phyloP scores from a whole-genome alignment of 2,797 vertebrate species.

The Tangara arthus region DNA sequence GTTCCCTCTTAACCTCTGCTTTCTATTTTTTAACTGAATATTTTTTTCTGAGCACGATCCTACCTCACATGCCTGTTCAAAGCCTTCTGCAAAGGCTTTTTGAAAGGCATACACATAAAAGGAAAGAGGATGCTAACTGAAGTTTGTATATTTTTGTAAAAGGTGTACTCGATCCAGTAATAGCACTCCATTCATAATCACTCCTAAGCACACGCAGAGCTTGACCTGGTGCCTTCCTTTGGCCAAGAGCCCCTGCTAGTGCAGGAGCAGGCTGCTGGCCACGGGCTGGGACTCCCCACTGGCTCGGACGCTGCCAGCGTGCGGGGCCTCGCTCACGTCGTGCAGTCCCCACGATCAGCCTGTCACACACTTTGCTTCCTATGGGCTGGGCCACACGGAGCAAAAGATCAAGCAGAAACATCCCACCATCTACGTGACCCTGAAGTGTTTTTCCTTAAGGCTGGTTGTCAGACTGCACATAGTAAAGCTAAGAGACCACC shows the following conservation, averaged over 20 bases:
- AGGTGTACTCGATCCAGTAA: slow-evolving; percentile 50
- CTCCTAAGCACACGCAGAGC: neutral
- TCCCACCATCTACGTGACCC: neutral
- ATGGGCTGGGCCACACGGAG: neutral
- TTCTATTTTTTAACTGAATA: slow-evolving; percentile 13
- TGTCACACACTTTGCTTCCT: neutral
- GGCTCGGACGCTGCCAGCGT: neutral
- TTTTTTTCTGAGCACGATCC: slow-evolving; percentile 14
- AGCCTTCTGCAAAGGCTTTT: slow-evolving; percentile 52
- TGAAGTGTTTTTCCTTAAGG: neutral
- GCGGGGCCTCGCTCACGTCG: neutral
- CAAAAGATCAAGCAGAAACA: neutral
- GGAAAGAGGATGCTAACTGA: slow-evolving; percentile 52
- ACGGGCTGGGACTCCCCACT: neutral
- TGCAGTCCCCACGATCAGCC: neutral
- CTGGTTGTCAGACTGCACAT: neutral
- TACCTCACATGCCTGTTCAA: slow-evolving; percentile 25
- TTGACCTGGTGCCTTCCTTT: slow-evolving; percentile 45
- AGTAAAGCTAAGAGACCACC: neutral
- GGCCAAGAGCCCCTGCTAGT: neutral
- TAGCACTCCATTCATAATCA: slow-evolving; percentile 48
- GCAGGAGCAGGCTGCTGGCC: neutral
- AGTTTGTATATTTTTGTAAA: slow-evolving; percentile 68
- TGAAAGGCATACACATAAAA: slow-evolving; percentile 31
- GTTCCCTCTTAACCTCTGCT: slow-evolving; percentile 27